Evolutionary conservation across 2,113 vertebrate genomes (phyloP).

Genomic region (Miniopterus natalensis): DNA sequence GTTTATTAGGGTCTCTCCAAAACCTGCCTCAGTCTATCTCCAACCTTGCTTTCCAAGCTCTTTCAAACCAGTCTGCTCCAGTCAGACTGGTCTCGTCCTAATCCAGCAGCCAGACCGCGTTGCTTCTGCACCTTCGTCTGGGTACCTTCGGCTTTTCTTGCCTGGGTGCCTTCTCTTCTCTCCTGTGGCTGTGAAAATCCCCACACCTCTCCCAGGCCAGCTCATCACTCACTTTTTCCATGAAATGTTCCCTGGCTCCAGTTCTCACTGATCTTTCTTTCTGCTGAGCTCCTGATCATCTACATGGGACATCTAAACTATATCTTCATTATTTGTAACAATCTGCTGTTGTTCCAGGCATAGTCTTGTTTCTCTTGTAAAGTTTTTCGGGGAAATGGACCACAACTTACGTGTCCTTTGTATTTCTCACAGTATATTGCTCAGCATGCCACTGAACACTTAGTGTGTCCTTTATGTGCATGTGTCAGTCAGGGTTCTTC

Average conservation of each 20-base stretch:
- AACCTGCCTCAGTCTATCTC: not conserved
- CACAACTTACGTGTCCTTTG: not conserved
- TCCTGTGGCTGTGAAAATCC: not conserved
- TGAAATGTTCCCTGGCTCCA: not conserved
- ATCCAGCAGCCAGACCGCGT: not conserved
- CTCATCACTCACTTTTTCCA: not conserved
- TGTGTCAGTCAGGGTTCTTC: not conserved
- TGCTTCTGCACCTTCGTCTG: not conserved
- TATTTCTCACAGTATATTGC: not conserved
- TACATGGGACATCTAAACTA: not conserved
- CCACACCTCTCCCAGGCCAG: not conserved
- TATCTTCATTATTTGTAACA: not conserved
- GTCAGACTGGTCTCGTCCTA: no score
- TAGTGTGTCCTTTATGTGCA: not conserved
- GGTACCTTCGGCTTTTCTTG: not conserved
- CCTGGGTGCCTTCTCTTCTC: not conserved
- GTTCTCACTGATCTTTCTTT: not conserved
- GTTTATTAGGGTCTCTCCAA: not conserved
- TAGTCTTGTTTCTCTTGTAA: not conserved
- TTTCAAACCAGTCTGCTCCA: not conserved
- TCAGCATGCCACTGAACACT: not conserved
- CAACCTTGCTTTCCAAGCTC: not conserved
- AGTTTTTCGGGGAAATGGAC: not conserved
- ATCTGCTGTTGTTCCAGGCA: conserved; percentile 14
- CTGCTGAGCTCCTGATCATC: not conserved